These are phyloP conservation scores for Littorina saxatilis DNA, from an alignment of 1,140 invertebrate genomes.

Conservation along the genomic window DNA sequence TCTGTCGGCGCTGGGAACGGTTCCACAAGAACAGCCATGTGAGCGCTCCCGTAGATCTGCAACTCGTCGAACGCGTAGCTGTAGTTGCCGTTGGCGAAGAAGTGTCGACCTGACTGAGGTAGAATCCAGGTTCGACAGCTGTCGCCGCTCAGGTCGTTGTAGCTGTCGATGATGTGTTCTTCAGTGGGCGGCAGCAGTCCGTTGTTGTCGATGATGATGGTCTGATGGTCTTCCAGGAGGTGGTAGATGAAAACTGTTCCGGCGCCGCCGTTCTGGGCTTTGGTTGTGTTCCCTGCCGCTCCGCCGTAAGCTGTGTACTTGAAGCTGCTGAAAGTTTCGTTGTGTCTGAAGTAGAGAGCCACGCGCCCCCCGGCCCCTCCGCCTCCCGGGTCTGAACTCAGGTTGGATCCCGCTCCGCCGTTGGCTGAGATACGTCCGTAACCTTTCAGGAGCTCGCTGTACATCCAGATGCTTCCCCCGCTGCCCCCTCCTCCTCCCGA, in stretches of 20 bases:
- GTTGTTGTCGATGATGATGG: constrained; percentile 64
- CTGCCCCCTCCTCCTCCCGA: constrained; percentile 59
- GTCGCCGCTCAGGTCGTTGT: constrained; percentile 56
- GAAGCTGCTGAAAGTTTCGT: constrained; percentile 64
- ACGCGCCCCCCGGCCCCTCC: constrained; percentile 65
- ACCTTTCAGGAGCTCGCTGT: constrained; percentile 60
- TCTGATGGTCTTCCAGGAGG: constrained; percentile 61
- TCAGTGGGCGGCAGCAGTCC: constrained; percentile 52
- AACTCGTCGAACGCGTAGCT: constrained; percentile 64
- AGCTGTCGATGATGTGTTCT: constrained; percentile 57
- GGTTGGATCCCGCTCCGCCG: constrained; percentile 54
- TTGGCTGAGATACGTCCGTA: constrained; percentile 64
- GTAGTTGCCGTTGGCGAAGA: constrained; percentile 56
- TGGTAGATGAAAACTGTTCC: constrained; percentile 67
- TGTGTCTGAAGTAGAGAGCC: constrained; percentile 61
- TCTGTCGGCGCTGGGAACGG: constrained; percentile 52
- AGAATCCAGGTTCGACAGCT: constrained; percentile 65
- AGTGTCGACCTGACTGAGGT: constrained; percentile 61
- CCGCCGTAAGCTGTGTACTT: constrained; percentile 61
- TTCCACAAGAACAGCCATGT: constrained; percentile 61
- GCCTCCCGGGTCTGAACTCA: constrained; percentile 51
- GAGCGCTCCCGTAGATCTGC: constrained; percentile 64
- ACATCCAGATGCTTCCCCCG: constrained; percentile 68
- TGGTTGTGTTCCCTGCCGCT: constrained; percentile 40
- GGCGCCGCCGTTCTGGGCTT: constrained; percentile 61